These are phyloP conservation scores for Antrozous pallidus DNA, from an alignment of 2,797 vertebrate genomes.

Conservation along the genomic window DNA sequence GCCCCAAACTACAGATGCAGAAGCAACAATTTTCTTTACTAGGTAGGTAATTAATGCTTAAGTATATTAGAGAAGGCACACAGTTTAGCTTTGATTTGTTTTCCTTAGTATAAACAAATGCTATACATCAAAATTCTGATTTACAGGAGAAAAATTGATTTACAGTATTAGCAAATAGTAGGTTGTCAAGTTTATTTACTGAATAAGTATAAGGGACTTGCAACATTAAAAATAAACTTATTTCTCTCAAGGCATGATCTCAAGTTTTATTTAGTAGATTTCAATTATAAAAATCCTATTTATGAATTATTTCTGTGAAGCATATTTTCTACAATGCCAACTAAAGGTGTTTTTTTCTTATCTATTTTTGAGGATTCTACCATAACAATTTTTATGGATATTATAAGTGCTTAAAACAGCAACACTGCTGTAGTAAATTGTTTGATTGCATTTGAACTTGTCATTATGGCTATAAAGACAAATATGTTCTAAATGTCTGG, in stretches of 20 bases:
- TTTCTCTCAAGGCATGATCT: conserved; percentile 18
- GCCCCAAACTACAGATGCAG: conserved; percentile 94
- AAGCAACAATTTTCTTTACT: conserved; percentile 98
- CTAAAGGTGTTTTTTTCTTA: neutral
- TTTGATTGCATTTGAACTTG: neutral
- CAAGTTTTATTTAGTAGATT: conserved; percentile 33
- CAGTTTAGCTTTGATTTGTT: conserved; percentile 29
- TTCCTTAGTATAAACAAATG: conserved; percentile 50
- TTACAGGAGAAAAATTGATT: neutral
- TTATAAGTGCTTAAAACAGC: neutral
- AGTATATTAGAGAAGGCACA: neutral
- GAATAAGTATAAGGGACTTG: conserved; percentile 13
- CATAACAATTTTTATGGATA: neutral
- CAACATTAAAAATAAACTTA: neutral
- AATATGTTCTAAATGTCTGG: neutral
- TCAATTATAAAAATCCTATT: neutral
- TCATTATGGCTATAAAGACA: conserved; percentile 35
- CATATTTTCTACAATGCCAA: neutral
- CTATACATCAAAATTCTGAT: neutral
- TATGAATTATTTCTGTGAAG: conserved; percentile 29
- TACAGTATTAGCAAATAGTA: neutral
- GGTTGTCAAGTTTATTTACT: conserved; percentile 13
- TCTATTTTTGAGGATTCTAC: conserved; percentile 35
- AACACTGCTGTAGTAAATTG: neutral
- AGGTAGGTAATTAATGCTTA: conserved; percentile 89